Conservation (phyloP, 2,797 vertebrate genomes). For the Oryzias dopingdopingensis region DNA sequence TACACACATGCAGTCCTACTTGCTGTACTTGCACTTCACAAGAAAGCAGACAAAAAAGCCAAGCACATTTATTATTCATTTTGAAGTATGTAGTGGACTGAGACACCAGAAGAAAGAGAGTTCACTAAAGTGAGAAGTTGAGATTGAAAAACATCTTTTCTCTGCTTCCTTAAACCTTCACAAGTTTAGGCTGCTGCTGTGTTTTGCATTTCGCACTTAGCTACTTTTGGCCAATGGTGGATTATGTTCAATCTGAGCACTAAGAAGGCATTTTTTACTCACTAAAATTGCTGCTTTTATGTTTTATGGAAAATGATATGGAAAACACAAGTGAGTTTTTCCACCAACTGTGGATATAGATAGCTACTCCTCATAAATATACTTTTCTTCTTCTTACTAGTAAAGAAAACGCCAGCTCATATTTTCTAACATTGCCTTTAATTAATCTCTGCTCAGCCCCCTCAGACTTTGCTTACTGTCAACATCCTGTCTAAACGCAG, state of each 20-base stretch:
- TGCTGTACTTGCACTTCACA: conserved; percentile 2
- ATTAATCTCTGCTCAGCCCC: conserved; percentile 8
- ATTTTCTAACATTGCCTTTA: conserved; percentile 2
- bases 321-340: too few species aligned
- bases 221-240: too few species aligned
- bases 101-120: not conserved
- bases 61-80: conserved; percentile 20
- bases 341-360: too few species aligned
- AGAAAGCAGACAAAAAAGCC: conserved; percentile 8
- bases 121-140: too few species aligned
- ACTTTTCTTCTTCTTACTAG: conserved; percentile 12
- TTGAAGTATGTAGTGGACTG: conserved; percentile 5
- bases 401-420: conserved; percentile 35
- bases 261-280: too few species aligned
- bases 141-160: not conserved
- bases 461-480: conserved; percentile 45
- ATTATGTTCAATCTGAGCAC: too few species aligned
- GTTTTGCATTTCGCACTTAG: too few species aligned
- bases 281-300: too few species aligned
- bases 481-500: conserved; percentile 49
- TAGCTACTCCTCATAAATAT: too few species aligned
- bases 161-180: not conserved
- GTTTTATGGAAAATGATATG: too few species aligned
- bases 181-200: too few species aligned
- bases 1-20: not conserved